Evolutionary conservation across 2,888 invertebrate genomes (phyloP).

Genomic region (Lacanobia wlatinum): DNA sequence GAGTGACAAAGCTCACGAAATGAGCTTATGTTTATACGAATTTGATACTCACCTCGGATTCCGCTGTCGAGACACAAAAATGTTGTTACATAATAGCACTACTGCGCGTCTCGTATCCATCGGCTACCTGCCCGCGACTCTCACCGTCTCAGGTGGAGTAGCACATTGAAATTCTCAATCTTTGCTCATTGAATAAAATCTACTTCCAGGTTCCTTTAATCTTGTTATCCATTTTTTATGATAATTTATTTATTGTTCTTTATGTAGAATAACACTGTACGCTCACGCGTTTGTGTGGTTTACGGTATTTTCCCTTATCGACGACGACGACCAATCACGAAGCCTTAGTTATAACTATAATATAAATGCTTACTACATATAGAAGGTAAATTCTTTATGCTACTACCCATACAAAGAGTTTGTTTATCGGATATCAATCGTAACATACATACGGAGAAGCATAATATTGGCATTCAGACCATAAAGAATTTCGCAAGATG

Average conservation of each 20-base stretch:
- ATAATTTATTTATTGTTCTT: constrained; percentile 54
- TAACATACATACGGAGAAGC: constrained; percentile 37
- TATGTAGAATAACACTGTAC: constrained; percentile 30
- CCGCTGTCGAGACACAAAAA: too few relatives aligned
- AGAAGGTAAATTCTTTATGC: background rate
- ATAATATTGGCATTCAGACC: constrained; percentile 48
- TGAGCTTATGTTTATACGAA: too few relatives aligned
- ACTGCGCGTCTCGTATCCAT: too few relatives aligned
- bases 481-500: constrained; percentile 34
- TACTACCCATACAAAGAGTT: constrained; percentile 41
- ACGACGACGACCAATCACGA: constrained; percentile 50
- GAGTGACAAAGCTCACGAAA: too few relatives aligned
- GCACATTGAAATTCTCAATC: constrained; percentile 58
- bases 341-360: constrained; percentile 42
- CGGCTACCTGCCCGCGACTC: too few relatives aligned
- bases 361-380: background rate
- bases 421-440: constrained; percentile 45
- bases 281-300: constrained; percentile 26
- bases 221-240: constrained; percentile 36
- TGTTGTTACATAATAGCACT: too few relatives aligned
- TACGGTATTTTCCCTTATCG: constrained; percentile 54
- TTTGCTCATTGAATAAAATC: constrained; percentile 51
- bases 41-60: too few relatives aligned
- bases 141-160: constrained; percentile 26
- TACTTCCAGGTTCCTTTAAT: constrained; percentile 34